phyloP scores from a whole-genome alignment of 2,888 invertebrate species.

The Lasius fuliginosus region DNA sequence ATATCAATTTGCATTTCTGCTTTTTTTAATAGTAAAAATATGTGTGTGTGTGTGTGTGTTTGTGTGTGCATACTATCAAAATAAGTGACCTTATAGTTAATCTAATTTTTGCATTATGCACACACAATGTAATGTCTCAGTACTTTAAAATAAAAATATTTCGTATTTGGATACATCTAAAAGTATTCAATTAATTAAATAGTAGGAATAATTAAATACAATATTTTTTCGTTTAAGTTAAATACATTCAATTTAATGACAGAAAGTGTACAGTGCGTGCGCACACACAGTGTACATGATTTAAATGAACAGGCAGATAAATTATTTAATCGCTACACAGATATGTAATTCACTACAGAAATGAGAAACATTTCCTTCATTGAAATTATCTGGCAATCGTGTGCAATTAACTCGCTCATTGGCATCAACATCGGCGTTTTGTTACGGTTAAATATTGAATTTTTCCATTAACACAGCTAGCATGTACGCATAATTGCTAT shows the following conservation, averaged over 20 bases:
- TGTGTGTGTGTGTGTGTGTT: not conserved
- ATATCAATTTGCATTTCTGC: not conserved
- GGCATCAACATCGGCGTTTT: constrained; percentile 58
- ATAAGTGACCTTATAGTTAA: constrained; percentile 10
- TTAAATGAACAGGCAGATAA: constrained; percentile 37
- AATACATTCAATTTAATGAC: not conserved
- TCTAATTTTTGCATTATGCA: not conserved
- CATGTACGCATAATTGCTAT: constrained; percentile 70
- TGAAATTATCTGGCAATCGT: constrained; percentile 50
- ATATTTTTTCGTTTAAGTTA: constrained; percentile 27
- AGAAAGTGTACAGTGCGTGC: not conserved
- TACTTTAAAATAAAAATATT: not conserved
- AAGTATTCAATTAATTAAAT: too few species aligned
- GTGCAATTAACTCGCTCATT: constrained; percentile 71
- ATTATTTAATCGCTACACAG: constrained; percentile 42
- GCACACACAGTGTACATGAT: not conserved
- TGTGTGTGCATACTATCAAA: not conserved
- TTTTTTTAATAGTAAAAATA: not conserved
- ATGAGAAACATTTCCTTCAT: constrained; percentile 45
- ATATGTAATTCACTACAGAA: constrained; percentile 19
- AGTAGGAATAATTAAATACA: not conserved
- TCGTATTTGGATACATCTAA: not conserved
- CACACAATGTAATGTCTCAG: not conserved
- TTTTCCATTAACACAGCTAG: constrained; percentile 71
- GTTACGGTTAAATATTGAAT: constrained; percentile 71